Percentiles rank a stretch among this genome's conserved stretches.
These are phyloP conservation scores for Netelia inedita DNA, from an alignment of 2,888 invertebrate species.

Conservation along the genomic window DNA sequence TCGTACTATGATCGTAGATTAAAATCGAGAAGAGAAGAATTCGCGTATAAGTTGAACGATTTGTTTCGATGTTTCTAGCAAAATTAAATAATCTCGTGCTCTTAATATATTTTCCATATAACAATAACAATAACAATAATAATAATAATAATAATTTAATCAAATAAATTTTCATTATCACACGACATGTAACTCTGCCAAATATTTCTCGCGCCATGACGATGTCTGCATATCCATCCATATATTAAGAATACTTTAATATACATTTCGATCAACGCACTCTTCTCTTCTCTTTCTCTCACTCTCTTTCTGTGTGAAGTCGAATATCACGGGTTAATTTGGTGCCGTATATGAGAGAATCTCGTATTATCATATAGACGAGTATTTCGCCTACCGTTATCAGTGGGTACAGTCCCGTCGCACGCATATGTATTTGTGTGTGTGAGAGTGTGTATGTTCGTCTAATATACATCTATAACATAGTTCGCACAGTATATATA, in stretches of 20 bases:
- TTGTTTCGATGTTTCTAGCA: no score
- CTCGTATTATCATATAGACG: constrained; percentile 82
- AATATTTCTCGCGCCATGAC: constrained; percentile 15
- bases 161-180: background rate
- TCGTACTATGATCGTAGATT: background rate
- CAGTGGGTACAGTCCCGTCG: constrained; percentile 68
- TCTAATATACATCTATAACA: constrained; percentile 42
- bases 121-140: background rate
- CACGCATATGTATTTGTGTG: constrained; percentile 28
- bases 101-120: no score
- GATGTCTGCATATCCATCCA: background rate
- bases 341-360: constrained; percentile 72
- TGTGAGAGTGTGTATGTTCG: constrained; percentile 5
- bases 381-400: constrained; percentile 82
- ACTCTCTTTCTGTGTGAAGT: constrained; percentile 16
- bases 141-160: background rate
- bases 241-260: constrained; percentile 7
- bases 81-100: no score
- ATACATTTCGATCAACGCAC: constrained; percentile 47
- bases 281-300: background rate
- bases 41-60: no score
- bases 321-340: constrained; percentile 78
- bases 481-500: constrained; percentile 18
- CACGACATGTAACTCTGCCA: background rate
- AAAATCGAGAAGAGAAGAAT: constrained; percentile 6